Evolutionary conservation across 1,140 invertebrate species (phyloP), one percentile per base, ranked within the genome.

Genomic region (Heliothis subflexa): DNA sequence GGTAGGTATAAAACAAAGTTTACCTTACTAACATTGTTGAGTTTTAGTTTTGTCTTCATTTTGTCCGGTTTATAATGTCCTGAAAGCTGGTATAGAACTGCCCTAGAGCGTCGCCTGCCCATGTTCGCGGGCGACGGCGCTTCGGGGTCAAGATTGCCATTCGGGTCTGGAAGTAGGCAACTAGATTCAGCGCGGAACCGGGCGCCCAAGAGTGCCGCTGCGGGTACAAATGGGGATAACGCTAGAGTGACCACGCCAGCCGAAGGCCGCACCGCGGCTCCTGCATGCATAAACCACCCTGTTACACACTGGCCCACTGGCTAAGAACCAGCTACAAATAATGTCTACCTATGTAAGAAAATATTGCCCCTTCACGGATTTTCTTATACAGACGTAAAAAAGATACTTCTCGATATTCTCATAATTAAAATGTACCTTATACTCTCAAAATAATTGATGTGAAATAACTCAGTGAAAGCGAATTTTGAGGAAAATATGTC

Each of bases 71-170:
- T 98, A 95, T 98, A 99, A 95, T 99, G 98, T 68, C 98, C 98
- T 77, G 98, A 99, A 80, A 99, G 96, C 95, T 99, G 98, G 95
- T 99, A 99, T 64, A 99, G 96, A 62, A 99, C 98, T 49, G 98
- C 99, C 87, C 99, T 96, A 92, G 98, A 99, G 87, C 98, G 96
- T 87, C 98, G 96, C 83, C 98, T 95, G 77, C 97, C 98, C 95
- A 96, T 96, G 94, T 99, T 99, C 94, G 98, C 98, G 88, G 97
- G 97, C 78, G 97, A 97, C 72, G 97, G 97, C 83, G 97, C 97
- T 95, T 98, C 97, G 33, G 97, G 96, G 91, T 97, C 97, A 90
- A 97, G 95, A 94, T 98, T 96, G 81, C 97, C 97, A 93, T 98
- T 98, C 68, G 96, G 96, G 96, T 98, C 97, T 97, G 95, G 93